Evolutionary conservation across 1,140 invertebrate genomes (phyloP), one percentile per base, ranked within the genome.

Genomic region (Latrodectus geometricus): DNA sequence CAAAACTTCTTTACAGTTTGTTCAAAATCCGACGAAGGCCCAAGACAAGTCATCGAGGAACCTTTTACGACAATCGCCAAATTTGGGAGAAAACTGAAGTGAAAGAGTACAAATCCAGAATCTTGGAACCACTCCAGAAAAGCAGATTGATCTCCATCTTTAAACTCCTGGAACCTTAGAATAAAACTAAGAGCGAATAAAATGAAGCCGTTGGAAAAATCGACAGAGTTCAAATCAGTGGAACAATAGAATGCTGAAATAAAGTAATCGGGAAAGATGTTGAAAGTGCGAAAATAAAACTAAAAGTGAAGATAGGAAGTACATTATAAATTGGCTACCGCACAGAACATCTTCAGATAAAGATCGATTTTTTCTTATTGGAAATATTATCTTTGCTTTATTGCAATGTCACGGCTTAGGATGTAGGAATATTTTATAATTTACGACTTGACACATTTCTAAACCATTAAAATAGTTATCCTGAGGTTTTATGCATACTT

Each of bases 61-160:
- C 76, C 66, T 80, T 80, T 80, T 80, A 80, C 78, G 78, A 80
- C 66, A 69, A 70, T 80, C 66, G 78, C 70, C 78, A 80, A 70
- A 80, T 80, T 70, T 54, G 68, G 56, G 12, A 61, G 72, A 69
- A 69, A 69, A 69, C 68, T n/a, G n/a, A 23, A n/a, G 68, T 69
- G 21, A 69, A n/a, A 21, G 21, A 69, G 68, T 68, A 70, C 66
- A 80, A 80, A 70, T 70, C 78, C 48, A 70, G 65, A 70, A 70
- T 70, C 52, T 70, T 80, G 78, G 78, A 80, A 69, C 66, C 48
- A 52, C 78, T 80, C 78, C 78, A 80, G 65, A 23, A 68, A 54
- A 49, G 49, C 65, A 50, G 78, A 80, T 80, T 80, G 78, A 80
- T 80, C 78, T 70, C 66, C 65, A 69, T 70, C 70, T 80, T 61